Evolutionary conservation across 2,797 vertebrate genomes (phyloP), one percentile per base, ranked within the genome.

Genomic region (Dendrocincla tyrannina): DNA sequence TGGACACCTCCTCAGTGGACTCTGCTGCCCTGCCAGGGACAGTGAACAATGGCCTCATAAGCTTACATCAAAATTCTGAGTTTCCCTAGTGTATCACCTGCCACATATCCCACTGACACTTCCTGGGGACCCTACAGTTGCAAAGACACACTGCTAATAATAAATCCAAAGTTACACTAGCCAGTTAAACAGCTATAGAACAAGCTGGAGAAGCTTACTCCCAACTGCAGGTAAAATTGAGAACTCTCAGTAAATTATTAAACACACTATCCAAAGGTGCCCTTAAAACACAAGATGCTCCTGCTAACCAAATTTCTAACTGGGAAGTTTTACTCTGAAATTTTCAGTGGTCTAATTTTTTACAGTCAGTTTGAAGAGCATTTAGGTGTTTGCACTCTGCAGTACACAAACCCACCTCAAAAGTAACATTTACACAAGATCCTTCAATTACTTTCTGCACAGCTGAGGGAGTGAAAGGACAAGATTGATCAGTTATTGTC

Each of bases 1-100:
- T 99, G 14, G 97, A 98, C 56, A 99, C 99, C 62, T 99, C 99
- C 93, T 99, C 99, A 1, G 98, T 98, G 1, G 99, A 98, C 89
- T 99, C 99, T 8, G 99, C 99, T 80, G 88, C 99, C 97, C 99
- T 99, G 80, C 41, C 76, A 70, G 0, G 76, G 41, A 91, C 25
- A 91, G 39, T 22, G 33, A 81, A 91, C 17, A 35, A 7, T 2
- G 39, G 19, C 41, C 23, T 39, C 37, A 6, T 75, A 41, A 91
- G 27, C 9, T 55, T 22, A 55, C 11, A 7, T 24, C 17, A 64
- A 20, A 70, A 3, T 4, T n/a, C 44, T 62, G 6, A 74, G n/a
- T 56, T 63, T 46, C 69, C 85, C 13, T 33, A 27, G 17, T 4
- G 3, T 5, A 33, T 24, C 58, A 12, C 17, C 35, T 66, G 32